Evolutionary conservation across 2,113 vertebrate genomes (phyloP).

Genomic region (Mastomys natalensis): DNA sequence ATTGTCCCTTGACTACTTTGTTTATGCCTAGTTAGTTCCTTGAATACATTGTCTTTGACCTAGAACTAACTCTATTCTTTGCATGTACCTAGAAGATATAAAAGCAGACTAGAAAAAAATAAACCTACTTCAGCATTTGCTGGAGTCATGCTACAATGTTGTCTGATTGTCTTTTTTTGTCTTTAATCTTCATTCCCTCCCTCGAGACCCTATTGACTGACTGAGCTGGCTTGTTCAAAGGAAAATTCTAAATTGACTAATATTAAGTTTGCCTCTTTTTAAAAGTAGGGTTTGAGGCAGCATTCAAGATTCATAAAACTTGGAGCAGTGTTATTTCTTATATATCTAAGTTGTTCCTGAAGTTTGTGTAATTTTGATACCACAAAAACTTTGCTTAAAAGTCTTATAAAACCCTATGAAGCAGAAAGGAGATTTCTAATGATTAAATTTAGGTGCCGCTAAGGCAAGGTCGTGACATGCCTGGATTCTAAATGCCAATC

Average conservation of each 20-base stretch:
- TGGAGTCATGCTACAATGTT: too few species aligned
- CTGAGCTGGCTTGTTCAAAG: too few species aligned
- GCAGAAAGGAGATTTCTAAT: slow-evolving; percentile 3
- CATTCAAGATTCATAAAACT: slow-evolving; percentile 23
- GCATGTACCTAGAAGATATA: too few species aligned
- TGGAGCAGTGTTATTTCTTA: neutral
- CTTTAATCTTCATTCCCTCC: too few species aligned
- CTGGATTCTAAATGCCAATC: neutral
- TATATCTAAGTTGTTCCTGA: neutral
- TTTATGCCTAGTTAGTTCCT: too few species aligned
- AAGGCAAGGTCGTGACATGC: neutral
- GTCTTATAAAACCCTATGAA: slow-evolving; percentile 10
- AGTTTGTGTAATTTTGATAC: neutral
- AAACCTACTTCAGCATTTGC: too few species aligned
- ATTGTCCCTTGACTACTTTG: too few species aligned
- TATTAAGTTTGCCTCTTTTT: neutral
- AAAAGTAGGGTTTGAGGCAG: slow-evolving; percentile 13
- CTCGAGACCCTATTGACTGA: too few species aligned
- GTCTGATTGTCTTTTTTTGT: too few species aligned
- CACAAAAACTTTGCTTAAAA: slow-evolving; percentile 9
- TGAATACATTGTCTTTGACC: too few species aligned
- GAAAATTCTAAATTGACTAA: neutral
- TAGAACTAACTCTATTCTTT: too few species aligned
- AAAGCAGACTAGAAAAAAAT: too few species aligned
- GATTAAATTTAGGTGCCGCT: slow-evolving; percentile 2